These are phyloP conservation scores for Psilopogon haemacephalus DNA, from an alignment of 2,113 vertebrate genomes.

Conservation along the genomic window DNA sequence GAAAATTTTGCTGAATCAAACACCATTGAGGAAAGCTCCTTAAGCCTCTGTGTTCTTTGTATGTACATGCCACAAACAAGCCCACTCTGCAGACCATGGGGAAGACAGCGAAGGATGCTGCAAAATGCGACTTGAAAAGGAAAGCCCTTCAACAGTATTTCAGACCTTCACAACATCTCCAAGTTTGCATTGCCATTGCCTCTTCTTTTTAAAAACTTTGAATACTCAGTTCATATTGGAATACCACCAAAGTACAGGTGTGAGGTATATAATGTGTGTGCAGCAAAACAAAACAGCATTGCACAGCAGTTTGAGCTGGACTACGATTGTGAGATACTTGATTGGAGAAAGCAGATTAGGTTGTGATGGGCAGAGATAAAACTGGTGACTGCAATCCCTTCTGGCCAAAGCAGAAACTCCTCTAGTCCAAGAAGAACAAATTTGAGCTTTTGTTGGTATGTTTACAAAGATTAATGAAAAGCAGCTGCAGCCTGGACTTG, in stretches of 20 bases:
- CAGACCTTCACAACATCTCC: neutral
- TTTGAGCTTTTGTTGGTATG: neutral
- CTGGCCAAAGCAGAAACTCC: neutral
- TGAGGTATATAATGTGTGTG: rapidly evolving
- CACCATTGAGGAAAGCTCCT: neutral
- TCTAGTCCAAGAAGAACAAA: neutral
- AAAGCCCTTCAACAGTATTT: neutral
- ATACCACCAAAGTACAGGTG: neutral
- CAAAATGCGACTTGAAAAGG: neutral
- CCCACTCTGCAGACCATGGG: neutral
- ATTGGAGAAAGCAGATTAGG: neutral
- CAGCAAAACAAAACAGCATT: rapidly evolving
- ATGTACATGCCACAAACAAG: neutral
- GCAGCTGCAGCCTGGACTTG: neutral
- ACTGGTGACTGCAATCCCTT: neutral
- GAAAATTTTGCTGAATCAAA: conserved; percentile 19
- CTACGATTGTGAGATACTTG: rapidly evolving
- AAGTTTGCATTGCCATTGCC: neutral
- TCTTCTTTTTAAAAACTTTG: neutral
- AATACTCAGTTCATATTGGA: neutral
- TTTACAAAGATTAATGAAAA: neutral
- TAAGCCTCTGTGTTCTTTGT: neutral
- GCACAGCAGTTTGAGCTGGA: rapidly evolving
- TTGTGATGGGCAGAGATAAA: neutral
- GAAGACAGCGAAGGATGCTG: neutral